Conservation (phyloP, 2,113 vertebrate genomes). For the Albula glossodonta region DNA sequence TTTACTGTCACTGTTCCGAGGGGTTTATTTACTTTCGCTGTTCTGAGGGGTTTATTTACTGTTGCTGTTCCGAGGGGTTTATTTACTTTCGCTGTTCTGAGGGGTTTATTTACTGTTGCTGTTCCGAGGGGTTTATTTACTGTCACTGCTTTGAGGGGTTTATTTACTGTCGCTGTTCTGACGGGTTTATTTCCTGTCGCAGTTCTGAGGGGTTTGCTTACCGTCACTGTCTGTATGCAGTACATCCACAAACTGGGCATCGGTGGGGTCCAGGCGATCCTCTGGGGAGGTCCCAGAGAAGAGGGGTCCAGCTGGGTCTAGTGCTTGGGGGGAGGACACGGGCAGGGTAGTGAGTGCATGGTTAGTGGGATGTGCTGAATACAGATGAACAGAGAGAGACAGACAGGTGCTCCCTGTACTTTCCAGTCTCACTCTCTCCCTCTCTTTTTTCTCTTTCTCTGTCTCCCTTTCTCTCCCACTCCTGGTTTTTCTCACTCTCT, state of each 20-base stretch:
- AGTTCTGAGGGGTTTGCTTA: constrained; percentile 52
- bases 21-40: no score
- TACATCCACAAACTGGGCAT: constrained; percentile 92
- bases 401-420: background rate
- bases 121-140: no score
- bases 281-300: constrained; percentile 72
- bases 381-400: background rate
- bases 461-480: background rate
- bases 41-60: no score
- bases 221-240: constrained; percentile 88
- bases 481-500: background rate
- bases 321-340: constrained; percentile 52
- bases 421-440: background rate
- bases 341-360: background rate
- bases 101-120: no score
- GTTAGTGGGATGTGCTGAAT: background rate
- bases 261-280: constrained; percentile 76
- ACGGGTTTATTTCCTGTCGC: background rate
- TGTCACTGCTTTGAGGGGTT: no score
- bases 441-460: background rate
- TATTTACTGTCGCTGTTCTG: no score
- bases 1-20: no score
- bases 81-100: no score
- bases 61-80: no score
- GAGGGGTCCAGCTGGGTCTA: constrained; percentile 90